Evolutionary conservation across 2,888 invertebrate genomes (phyloP), one percentile per base, ranked within the genome.

Genomic region (Taenaris catops): DNA sequence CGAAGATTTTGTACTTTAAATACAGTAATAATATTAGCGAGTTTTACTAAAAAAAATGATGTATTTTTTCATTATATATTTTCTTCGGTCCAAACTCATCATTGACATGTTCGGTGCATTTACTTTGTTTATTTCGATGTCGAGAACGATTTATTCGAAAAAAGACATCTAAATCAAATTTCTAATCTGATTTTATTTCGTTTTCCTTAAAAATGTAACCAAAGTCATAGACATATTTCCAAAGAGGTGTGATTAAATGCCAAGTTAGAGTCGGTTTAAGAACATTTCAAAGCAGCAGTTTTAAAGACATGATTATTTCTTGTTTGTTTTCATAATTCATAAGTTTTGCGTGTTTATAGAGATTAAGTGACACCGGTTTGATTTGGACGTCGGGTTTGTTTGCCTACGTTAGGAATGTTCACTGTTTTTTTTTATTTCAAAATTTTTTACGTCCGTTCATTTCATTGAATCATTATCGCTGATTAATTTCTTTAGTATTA

Each of bases 221-320:
- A 65, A 69, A 66, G 63, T 59, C 51, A 52, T 48, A 46, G 45
- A 45, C 48, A 49, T 38, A 42, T 49, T 51, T 53, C 52, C 55
- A 51, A 55, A 56, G 55, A 55, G 25, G 51, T 52, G 28, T 35
- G 39, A 39, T 45, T 44, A 42, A 28, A 38, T 41, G 40, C 42
- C 40, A 35, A 44, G 37, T 46, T 37, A 52, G 42, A 50, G 49
- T 48, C 51, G 61, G 59, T 41, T 49, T 52, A 53, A 55, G 56
- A 54, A 56, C 63, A 63, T 47, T 62, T 59, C 41, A 50, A 62
- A 78, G 84, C 83, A 83, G 83, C 84, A 84, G 58, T 63, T 63
- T 73, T 75, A 84, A 84, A 84, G 84, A 84, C 84, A 84, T 73
- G 57, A 50, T 47, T 64, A 63, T 56, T 55, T 49, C 64, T 64